A percentile compares a stretch with the other conserved stretches of the same genome.
Evolutionary conservation across 2,888 invertebrate species (phyloP).

Genomic region (Drosophila peninsularis): DNA sequence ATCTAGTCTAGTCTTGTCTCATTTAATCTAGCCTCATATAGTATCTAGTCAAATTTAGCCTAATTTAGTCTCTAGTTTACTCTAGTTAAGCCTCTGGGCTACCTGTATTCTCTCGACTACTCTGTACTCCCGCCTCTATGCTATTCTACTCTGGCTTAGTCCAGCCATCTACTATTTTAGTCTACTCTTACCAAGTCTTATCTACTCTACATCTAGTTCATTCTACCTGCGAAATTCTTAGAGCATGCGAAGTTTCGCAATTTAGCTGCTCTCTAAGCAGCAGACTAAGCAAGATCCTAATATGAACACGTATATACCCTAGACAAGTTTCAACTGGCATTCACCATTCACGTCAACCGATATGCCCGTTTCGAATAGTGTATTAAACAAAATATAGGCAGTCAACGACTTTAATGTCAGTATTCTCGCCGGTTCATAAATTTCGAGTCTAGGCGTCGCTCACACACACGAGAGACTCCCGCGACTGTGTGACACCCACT

Average conservation of each 20-base stretch:
- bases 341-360: too few relatives aligned
- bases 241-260: neutral
- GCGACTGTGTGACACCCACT: slow-evolving; percentile 30
- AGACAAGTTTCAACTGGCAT: neutral
- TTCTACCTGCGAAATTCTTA: neutral
- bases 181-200: neutral
- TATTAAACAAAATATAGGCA: slow-evolving; percentile 1
- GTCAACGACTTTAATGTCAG: slow-evolving; percentile 34
- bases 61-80: neutral
- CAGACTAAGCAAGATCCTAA: neutral
- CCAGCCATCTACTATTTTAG: neutral
- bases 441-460: slow-evolving; percentile 42
- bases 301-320: neutral
- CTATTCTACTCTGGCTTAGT: neutral
- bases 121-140: neutral
- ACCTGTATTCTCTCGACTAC: neutral
- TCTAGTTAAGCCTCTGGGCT: neutral
- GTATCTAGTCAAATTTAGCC: too few relatives aligned
- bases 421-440: slow-evolving; percentile 51
- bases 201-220: neutral
- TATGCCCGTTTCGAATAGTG: neutral
- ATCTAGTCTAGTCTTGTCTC: neutral
- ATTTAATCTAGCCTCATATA: neutral
- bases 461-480: slow-evolving; percentile 28
- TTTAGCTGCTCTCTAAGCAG: neutral